Conservation (phyloP, 2,888 invertebrate genomes). For the Pyrrhia umbra region DNA sequence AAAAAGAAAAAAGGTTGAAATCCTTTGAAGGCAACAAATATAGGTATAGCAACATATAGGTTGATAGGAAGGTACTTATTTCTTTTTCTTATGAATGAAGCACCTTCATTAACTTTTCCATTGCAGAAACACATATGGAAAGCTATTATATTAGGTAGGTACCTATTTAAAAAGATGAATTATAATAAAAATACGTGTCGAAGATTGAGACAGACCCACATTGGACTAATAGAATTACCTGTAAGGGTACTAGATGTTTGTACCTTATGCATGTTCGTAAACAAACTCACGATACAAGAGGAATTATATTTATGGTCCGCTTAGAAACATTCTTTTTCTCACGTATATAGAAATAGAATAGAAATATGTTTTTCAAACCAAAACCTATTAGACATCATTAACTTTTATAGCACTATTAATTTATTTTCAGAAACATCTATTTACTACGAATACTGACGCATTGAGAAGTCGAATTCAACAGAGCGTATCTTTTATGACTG, state of each 20-base stretch:
- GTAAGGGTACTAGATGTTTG: too few species aligned
- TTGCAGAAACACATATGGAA: background rate
- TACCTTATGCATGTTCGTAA: too few species aligned
- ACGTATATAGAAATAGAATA: too few species aligned
- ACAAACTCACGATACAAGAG: too few species aligned
- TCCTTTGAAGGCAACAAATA: background rate
- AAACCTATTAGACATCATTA: background rate
- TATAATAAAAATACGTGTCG: too few species aligned
- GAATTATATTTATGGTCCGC: too few species aligned
- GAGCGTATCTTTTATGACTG: background rate
- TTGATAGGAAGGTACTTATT: background rate
- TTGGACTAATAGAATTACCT: too few species aligned
- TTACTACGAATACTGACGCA: slow-evolving; percentile 7
- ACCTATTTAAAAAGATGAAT: too few species aligned
- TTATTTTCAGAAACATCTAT: background rate
- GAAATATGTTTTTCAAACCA: too few species aligned
- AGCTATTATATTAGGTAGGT: background rate
- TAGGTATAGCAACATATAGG: too few species aligned
- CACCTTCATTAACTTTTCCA: background rate
- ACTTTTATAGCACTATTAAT: background rate
- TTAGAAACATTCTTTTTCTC: too few species aligned
- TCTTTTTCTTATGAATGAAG: background rate
- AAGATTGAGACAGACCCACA: too few species aligned
- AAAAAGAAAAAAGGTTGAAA: background rate
- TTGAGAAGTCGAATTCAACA: background rate